Conservation (phyloP, 1,140 invertebrate species). For the Dreissena rostriformis region DNA sequence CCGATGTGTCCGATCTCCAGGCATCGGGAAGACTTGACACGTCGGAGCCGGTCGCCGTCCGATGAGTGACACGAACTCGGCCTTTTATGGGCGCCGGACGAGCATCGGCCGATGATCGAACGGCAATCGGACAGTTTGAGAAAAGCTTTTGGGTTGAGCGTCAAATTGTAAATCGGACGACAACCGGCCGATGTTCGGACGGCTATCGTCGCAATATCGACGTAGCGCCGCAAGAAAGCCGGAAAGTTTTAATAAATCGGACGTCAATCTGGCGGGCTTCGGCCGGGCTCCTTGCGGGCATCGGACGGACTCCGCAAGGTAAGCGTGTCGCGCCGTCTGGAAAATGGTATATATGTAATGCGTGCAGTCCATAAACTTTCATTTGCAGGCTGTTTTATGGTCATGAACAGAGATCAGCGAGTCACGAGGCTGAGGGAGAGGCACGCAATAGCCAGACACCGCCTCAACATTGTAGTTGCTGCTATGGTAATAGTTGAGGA, state of each 20-base stretch:
- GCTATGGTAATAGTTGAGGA: too few relatives aligned
- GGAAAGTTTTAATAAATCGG: not conserved
- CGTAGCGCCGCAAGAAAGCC: not conserved
- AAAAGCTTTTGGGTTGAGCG: not conserved
- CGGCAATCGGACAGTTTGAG: slow-evolving; percentile 1
- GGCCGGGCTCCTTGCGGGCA: too few relatives aligned
- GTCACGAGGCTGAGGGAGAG: not conserved
- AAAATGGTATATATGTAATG: not conserved
- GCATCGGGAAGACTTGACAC: not conserved
- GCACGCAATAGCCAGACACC: not conserved
- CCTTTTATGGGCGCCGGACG: not conserved
- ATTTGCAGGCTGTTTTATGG: not conserved
- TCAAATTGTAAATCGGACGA: not conserved
- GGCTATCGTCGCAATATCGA: not conserved
- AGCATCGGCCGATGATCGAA: not conserved
- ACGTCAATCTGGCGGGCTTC: not conserved
- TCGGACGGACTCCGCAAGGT: not conserved
- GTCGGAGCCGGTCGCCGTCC: not conserved
- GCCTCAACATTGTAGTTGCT: too few relatives aligned
- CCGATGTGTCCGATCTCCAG: not conserved
- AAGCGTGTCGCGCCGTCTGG: not conserved
- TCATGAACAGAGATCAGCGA: not conserved
- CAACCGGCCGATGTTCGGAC: not conserved
- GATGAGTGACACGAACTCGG: not conserved
- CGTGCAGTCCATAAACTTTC: not conserved